A percentile compares a stretch with the other conserved stretches of the same genome.
Conservation (phyloP, 1,140 invertebrate species). For the Oppia nitens region DNA sequence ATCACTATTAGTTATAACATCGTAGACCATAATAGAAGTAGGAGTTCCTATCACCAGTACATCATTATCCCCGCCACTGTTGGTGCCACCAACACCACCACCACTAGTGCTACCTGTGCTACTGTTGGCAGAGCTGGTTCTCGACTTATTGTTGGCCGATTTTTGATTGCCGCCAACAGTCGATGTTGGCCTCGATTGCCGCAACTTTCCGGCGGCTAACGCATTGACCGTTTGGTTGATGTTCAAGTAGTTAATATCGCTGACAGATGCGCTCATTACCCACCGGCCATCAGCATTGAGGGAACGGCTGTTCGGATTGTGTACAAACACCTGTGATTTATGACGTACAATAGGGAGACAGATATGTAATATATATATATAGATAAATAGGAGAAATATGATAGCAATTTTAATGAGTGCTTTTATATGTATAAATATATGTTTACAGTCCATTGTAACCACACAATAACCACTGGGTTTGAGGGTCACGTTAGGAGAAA, state of each 20-base stretch:
- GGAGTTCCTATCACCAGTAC: constrained; percentile 63
- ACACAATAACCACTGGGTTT: no score
- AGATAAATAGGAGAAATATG: constrained; percentile 24
- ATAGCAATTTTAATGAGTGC: no score
- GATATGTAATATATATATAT: no score
- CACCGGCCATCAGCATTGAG: constrained; percentile 36
- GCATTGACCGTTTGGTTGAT: constrained; percentile 60
- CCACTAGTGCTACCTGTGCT: not conserved
- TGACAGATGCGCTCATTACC: constrained; percentile 27
- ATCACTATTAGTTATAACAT: constrained; percentile 77
- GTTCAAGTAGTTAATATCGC: constrained; percentile 54
- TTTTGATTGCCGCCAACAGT: no score
- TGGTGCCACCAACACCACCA: no score
- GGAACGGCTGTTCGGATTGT: constrained; percentile 47
- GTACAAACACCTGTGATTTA: constrained; percentile 51
- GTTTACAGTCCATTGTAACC: no score
- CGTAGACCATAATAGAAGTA: constrained; percentile 71
- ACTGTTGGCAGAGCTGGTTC: not conserved
- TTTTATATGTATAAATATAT: no score
- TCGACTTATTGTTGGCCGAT: not conserved
- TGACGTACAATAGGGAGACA: constrained; percentile 22
- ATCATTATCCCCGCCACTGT: constrained; percentile 43
- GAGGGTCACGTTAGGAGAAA: no score
- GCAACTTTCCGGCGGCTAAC: constrained; percentile 45
- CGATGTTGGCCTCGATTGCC: not conserved